A percentile compares a stretch with the other conserved stretches of the same genome.
Evolutionary conservation across 1,140 invertebrate genomes (phyloP).

Genomic region (Zophobas morio): DNA sequence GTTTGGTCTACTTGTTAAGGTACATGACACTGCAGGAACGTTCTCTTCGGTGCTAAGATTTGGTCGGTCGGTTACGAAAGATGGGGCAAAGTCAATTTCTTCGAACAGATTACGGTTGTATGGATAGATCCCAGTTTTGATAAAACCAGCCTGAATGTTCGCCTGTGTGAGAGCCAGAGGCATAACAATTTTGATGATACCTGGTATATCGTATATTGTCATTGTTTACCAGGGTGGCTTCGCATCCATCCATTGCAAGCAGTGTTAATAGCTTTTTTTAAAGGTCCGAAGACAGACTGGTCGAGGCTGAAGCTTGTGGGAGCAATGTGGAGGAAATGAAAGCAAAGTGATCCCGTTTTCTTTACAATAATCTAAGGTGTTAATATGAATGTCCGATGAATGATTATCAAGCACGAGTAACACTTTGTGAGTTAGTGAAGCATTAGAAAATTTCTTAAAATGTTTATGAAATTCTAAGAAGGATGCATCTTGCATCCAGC

Average conservation of each 20-base stretch:
- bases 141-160: too few relatives aligned
- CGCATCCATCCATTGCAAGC: neutral
- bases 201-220: too few relatives aligned
- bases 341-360: constrained; percentile 65
- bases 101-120: too few relatives aligned
- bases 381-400: constrained; percentile 53
- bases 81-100: too few relatives aligned
- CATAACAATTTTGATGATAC: too few relatives aligned
- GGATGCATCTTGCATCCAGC: constrained; percentile 36
- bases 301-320: constrained; percentile 69
- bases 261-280: constrained; percentile 58
- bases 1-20: neutral
- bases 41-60: too few relatives aligned
- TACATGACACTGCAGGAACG: too few relatives aligned
- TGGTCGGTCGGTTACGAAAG: too few relatives aligned
- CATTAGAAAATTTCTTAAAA: constrained; percentile 45
- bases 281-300: constrained; percentile 63
- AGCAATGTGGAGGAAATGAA: constrained; percentile 65
- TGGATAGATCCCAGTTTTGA: too few relatives aligned
- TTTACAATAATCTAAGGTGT: constrained; percentile 56
- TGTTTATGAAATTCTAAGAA: constrained; percentile 42
- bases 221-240: too few relatives aligned
- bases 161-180: too few relatives aligned
- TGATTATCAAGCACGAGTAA: constrained; percentile 59
- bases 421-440: constrained; percentile 19